These are phyloP conservation scores for Podarcis raffonei DNA, from an alignment of 2,113 vertebrate species.

Conservation along the genomic window DNA sequence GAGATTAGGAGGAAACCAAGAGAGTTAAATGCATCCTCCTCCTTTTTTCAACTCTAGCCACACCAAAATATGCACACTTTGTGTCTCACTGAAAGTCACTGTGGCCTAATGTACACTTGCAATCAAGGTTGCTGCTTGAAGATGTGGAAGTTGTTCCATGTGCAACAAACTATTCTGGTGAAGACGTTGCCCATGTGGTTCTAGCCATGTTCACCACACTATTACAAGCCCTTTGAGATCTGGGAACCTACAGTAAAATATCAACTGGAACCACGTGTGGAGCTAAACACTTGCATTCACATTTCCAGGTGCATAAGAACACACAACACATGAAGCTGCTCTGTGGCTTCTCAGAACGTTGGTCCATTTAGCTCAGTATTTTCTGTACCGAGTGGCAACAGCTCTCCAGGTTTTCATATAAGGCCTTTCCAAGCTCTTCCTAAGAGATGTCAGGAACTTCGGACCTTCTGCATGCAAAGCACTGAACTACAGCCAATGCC, in stretches of 20 bases:
- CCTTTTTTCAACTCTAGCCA: background rate
- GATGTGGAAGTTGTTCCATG: background rate
- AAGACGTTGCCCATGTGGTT: background rate
- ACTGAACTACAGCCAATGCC: no score
- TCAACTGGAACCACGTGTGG: background rate
- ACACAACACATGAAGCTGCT: no score
- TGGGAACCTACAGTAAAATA: background rate
- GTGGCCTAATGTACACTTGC: background rate
- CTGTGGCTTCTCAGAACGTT: no score
- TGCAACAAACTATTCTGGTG: background rate
- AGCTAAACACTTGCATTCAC: background rate
- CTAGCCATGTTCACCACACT: background rate
- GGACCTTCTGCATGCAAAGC: no score
- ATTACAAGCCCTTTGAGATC: background rate
- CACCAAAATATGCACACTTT: background rate
- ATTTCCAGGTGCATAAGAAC: no score
- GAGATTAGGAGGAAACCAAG: background rate
- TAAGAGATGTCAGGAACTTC: no score
- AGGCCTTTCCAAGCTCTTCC: no score
- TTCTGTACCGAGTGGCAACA: no score
- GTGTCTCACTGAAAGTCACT: background rate
- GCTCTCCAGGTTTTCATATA: no score
- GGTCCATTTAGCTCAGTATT: no score
- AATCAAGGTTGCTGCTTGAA: background rate
- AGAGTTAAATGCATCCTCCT: background rate